These are phyloP conservation scores for Pomatorhinus ruficollis DNA, from an alignment of 2,113 vertebrate genomes.

Conservation along the genomic window DNA sequence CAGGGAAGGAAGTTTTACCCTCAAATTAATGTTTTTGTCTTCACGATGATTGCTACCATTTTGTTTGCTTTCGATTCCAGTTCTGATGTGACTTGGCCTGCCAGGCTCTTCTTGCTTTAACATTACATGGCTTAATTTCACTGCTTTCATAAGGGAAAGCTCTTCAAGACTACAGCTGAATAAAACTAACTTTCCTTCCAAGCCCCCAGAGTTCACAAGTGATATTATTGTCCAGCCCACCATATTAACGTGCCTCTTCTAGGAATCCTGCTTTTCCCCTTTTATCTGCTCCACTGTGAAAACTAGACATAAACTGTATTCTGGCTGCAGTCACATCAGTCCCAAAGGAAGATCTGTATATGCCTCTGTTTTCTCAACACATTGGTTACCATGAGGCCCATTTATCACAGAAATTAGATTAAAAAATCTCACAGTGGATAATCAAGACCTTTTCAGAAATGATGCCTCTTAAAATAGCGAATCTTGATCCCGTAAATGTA, in stretches of 20 bases:
- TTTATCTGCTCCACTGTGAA: not conserved
- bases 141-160: not conserved
- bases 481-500: not conserved
- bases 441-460: not conserved
- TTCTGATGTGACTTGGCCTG: not conserved
- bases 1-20: not conserved
- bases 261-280: not conserved
- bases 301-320: not conserved
- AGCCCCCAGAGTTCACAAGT: not conserved
- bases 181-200: not conserved
- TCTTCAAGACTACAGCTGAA: not conserved
- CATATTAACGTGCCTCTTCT: not conserved
- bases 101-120: not conserved
- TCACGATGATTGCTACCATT: not conserved
- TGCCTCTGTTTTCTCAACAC: not conserved
- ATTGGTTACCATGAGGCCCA: not conserved
- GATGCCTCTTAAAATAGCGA: not conserved
- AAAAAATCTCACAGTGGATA: not conserved
- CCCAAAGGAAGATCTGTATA: not conserved
- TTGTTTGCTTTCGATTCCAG: not conserved
- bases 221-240: not conserved
- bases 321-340: not conserved
- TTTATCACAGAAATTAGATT: not conserved
- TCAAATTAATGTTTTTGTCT: not conserved
- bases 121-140: not conserved